These are phyloP conservation scores for Crax fasciolata DNA, from an alignment of 2,797 vertebrate species.

Conservation along the genomic window DNA sequence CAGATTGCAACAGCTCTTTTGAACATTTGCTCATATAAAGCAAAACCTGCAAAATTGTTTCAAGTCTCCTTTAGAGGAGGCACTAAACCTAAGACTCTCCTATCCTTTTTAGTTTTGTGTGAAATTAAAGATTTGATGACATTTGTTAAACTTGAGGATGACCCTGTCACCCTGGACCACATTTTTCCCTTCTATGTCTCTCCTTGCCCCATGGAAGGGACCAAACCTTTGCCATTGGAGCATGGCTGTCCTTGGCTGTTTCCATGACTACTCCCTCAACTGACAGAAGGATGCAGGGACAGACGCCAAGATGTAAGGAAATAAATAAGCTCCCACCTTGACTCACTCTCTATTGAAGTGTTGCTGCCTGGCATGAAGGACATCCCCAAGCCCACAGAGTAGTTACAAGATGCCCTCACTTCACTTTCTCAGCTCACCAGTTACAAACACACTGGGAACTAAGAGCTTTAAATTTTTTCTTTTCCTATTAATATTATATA, in stretches of 20 bases:
- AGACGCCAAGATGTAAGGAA: slow-evolving; percentile 30
- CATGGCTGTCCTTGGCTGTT: slow-evolving; percentile 63
- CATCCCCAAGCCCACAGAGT: background rate
- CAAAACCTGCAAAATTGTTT: slow-evolving; percentile 52
- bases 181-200: background rate
- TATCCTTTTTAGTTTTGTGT: slow-evolving; percentile 16
- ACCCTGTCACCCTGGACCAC: background rate
- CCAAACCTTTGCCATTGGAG: slow-evolving; percentile 32
- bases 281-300: background rate
- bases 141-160: slow-evolving; percentile 14
- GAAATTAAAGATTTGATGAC: slow-evolving; percentile 51
- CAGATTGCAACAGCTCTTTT: slow-evolving; percentile 59
- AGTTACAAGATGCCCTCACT: background rate
- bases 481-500: background rate
- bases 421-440: background rate
- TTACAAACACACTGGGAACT: background rate
- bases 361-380: background rate
- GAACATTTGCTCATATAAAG: slow-evolving; percentile 58
- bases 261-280: slow-evolving; percentile 64
- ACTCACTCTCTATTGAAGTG: slow-evolving; percentile 37
- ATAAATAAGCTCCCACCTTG: slow-evolving; percentile 64
- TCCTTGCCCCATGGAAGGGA: slow-evolving; percentile 11
- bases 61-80: slow-evolving; percentile 51
- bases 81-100: slow-evolving; percentile 25
- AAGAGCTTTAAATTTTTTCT: background rate